phyloP scores from a whole-genome alignment of 1,140 invertebrate genomes.

The Leptoteleia sp. region DNA sequence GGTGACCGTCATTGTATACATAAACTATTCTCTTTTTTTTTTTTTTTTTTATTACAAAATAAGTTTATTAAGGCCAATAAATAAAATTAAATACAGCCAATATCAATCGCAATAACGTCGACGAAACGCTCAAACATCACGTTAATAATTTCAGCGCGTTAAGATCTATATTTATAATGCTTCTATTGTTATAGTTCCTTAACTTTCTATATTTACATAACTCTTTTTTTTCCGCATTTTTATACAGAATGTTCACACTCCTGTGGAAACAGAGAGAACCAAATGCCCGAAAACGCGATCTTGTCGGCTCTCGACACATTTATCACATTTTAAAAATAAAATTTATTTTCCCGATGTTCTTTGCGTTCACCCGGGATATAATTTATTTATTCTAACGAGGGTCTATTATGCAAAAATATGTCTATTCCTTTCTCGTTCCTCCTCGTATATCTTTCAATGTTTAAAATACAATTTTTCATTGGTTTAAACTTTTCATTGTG shows the following conservation, averaged over 20 bases:
- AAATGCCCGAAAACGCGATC: constrained; percentile 59
- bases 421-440: constrained; percentile 58
- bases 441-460: neutral
- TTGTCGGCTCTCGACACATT: constrained; percentile 72
- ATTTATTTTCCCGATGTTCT: constrained; percentile 65
- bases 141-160: constrained; percentile 13
- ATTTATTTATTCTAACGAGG: constrained; percentile 43
- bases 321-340: constrained; percentile 70
- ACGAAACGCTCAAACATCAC: too few relatives aligned
- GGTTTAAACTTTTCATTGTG: neutral
- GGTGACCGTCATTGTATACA: too few relatives aligned
- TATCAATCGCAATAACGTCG: too few relatives aligned
- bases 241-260: constrained; percentile 62
- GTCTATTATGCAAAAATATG: constrained; percentile 76
- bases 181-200: constrained; percentile 48
- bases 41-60: constrained; percentile 9
- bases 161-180: constrained; percentile 38
- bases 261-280: constrained; percentile 64
- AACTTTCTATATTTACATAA: constrained; percentile 67
- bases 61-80: too few relatives aligned
- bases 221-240: constrained; percentile 64
- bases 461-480: neutral
- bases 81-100: too few relatives aligned
- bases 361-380: constrained; percentile 23
- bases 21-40: too few relatives aligned